Evolutionary conservation across 1,140 invertebrate species (phyloP).

Genomic region (Aporrectodea caliginosa): DNA sequence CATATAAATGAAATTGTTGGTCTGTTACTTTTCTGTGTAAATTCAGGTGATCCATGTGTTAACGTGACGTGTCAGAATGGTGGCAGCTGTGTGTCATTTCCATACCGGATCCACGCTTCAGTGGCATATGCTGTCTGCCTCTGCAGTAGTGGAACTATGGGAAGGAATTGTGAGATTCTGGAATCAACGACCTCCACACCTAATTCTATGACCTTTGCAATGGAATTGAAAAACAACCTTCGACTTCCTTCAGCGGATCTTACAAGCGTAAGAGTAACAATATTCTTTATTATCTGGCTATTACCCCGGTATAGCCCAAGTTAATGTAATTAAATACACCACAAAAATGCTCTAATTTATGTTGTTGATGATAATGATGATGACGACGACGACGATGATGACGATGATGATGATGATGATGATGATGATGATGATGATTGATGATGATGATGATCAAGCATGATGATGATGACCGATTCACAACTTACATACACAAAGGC

Average conservation of each 20-base stretch:
- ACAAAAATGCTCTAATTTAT: background rate
- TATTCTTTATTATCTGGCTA: background rate
- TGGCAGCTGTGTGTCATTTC: background rate
- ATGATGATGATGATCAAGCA: background rate
- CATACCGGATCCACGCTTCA: background rate
- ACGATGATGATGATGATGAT: background rate
- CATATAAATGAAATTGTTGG: background rate
- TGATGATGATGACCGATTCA: background rate
- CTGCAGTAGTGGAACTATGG: background rate
- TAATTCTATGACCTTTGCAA: background rate
- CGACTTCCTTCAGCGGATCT: background rate
- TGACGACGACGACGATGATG: background rate
- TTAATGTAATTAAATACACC: background rate
- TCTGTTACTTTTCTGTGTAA: background rate
- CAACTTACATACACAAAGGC: too few relatives aligned
- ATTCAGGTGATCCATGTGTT: background rate
- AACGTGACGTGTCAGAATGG: background rate
- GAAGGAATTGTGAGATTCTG: background rate
- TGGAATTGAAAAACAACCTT: background rate
- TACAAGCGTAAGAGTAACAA: constrained; percentile 5
- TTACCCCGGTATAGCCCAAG: background rate
- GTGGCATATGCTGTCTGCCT: background rate
- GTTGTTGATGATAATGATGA: background rate
- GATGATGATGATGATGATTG: background rate
- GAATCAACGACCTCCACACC: background rate